phyloP scores from a whole-genome alignment of 2,888 invertebrate genomes.

The Pristionchus fissidentatus region DNA sequence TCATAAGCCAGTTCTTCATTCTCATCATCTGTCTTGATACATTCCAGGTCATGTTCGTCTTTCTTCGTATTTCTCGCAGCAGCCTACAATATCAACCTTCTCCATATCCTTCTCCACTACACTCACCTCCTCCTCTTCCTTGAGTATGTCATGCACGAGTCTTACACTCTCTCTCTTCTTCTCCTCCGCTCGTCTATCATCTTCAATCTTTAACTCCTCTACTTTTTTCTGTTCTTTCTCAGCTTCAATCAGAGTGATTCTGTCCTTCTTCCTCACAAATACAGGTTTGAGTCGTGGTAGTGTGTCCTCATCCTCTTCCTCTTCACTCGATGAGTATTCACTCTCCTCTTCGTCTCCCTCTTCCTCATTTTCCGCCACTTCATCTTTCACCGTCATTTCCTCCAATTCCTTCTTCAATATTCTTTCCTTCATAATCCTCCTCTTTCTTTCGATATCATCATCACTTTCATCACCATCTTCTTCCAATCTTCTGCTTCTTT shows the following conservation, averaged over 20 bases:
- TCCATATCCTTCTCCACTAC: not conserved
- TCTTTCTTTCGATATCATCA: conserved; percentile 54
- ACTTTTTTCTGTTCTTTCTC: conserved; percentile 89
- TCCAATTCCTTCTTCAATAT: conserved; percentile 54
- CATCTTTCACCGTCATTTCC: conserved; percentile 51
- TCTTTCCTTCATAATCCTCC: conserved; percentile 35
- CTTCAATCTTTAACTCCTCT: conserved; percentile 88
- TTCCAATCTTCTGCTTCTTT: conserved; percentile 60
- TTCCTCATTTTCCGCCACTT: conserved; percentile 54
- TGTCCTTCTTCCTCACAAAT: conserved; percentile 79
- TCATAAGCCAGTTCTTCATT: conserved; percentile 77
- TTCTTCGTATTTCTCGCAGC: conserved; percentile 79
- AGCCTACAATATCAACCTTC: conserved; percentile 78
- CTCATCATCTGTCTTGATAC: conserved; percentile 75
- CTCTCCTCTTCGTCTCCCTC: conserved; percentile 58
- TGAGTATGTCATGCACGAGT: conserved; percentile 55
- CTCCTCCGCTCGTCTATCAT: conserved; percentile 89
- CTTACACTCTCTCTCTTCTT: conserved; percentile 87
- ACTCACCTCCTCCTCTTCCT: conserved; percentile 82
- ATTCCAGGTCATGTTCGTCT: conserved; percentile 70
- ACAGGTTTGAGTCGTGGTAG: conserved; percentile 79
- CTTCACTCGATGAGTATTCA: conserved; percentile 59
- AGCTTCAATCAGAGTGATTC: conserved; percentile 94
- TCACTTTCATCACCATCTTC: conserved; percentile 49
- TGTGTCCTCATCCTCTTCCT: conserved; percentile 76